Base-by-base conservation (phyloP, 2,888 invertebrate genomes). In the Temnothorax unifasciatus region DNA sequence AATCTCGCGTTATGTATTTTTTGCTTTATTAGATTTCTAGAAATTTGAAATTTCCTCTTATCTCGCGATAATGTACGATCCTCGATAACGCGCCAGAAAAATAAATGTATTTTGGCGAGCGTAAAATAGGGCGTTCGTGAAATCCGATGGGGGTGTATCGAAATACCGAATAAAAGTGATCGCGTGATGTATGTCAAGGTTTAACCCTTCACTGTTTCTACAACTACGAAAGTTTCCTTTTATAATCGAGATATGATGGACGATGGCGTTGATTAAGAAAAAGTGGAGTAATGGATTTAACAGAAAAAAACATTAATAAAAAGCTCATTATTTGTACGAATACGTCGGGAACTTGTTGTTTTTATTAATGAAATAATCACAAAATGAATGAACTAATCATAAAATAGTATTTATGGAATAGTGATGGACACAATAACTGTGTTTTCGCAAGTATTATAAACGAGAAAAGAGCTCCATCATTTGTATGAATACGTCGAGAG, bases 131-230 rank as follows among this genome's bases (percentile, higher is more conserved):
- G 59, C 79, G 73, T n/a, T 54, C 41, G 68, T 77, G n/a, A 2
- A 34, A 57, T 71, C 9, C 21, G 47, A 81, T 77, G 59, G 57
- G 73, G 59, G 18, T 73, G 13, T 34, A 73, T 81, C 59, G 52
- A 47, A 81, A 81, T 57, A 57, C 57, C 57, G 47, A n/a, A 79
- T 59, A 47, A n/a, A 41, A 81, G 57, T 73, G 71, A 71, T 81
- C 47, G 79, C 79, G 79, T 73, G 73, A 81, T 81, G 73, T 73
- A 47, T 81, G 79, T 81, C 79, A 81, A 81, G 79, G 79, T 81
- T 57, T 34, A 47, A 73, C 3, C 47, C 73, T 47, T 71, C 25
- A 13, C 3, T 29, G 47, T 63, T 63, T 63, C 74, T 63, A 63
- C 1, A 75, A 64, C 29, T 69, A 69, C n/a, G 54, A 69, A 77